Conservation (phyloP, 2,888 invertebrate genomes). For the Caenorhabditis becei region DNA sequence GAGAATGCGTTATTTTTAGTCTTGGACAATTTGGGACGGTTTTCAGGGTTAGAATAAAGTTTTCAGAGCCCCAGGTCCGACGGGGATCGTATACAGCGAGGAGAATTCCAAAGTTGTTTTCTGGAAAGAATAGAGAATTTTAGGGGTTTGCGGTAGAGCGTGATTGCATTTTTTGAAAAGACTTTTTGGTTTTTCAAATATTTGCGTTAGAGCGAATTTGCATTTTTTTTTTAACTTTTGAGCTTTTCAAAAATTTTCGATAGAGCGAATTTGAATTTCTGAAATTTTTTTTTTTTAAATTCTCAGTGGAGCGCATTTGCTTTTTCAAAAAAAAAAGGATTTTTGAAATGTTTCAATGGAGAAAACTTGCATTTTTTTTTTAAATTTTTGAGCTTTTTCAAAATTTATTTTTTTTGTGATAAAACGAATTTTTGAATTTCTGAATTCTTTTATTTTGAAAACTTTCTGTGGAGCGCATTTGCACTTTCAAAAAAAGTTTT, state of each 20-base stretch:
- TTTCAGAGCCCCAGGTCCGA: conserved; percentile 19
- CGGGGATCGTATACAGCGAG: conserved; percentile 29
- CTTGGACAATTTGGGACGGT: background rate
- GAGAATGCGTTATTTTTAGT: conserved; percentile 19
- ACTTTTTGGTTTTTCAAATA: background rate
- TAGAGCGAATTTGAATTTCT: too few species aligned
- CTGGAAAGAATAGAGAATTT: conserved; percentile 14
- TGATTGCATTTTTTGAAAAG: background rate
- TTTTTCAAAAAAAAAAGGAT: too few species aligned
- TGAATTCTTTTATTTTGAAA: background rate
- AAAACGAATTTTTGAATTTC: background rate
- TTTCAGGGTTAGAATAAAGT: conserved; percentile 33
- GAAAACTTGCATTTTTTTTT: background rate
- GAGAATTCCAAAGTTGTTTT: conserved; percentile 42
- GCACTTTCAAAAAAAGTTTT: background rate
- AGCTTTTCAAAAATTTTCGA: background rate
- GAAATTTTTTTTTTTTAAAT: too few species aligned
- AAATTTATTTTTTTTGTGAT: background rate
- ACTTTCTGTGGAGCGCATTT: background rate
- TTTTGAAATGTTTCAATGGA: background rate
- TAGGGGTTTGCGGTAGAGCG: background rate
- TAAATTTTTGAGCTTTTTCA: background rate
- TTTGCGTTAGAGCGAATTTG: conserved; percentile 2
- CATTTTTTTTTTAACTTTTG: background rate
- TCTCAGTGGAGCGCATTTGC: too few species aligned